Percentiles rank a stretch among this genome's conserved stretches.
Conservation (phyloP, 1,140 invertebrate genomes). For the Helicoverpa zea region DNA sequence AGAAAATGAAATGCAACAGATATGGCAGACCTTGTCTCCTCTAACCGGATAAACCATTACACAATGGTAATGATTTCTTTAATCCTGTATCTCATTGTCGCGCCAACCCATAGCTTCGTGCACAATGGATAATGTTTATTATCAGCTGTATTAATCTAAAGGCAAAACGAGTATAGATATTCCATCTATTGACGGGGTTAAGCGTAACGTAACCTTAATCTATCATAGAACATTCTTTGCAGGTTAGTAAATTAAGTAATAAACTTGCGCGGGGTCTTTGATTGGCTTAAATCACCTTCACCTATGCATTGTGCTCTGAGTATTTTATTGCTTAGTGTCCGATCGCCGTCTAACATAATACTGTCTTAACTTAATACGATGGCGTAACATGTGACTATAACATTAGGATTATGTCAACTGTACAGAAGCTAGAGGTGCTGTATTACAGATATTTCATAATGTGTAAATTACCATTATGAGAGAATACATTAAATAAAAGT, state of each 20-base stretch:
- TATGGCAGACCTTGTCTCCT: constrained; percentile 30
- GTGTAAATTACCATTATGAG: no score
- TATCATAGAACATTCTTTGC: not conserved
- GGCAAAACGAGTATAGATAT: constrained; percentile 15
- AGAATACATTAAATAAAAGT: no score
- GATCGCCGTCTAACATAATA: not conserved
- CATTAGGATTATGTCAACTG: not conserved
- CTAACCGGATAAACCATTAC: constrained; percentile 17
- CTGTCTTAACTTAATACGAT: not conserved
- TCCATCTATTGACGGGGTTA: constrained; percentile 16
- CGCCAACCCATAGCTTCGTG: constrained; percentile 3
- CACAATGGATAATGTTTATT: constrained; percentile 58
- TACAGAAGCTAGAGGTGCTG: not conserved
- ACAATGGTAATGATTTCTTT: constrained; percentile 46
- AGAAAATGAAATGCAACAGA: constrained; percentile 28
- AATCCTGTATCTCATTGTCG: constrained; percentile 49
- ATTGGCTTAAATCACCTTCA: constrained; percentile 22
- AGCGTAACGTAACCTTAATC: not conserved
- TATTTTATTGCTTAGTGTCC: not conserved
- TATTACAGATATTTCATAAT: no score
- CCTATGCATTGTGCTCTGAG: not conserved
- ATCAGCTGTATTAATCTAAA: constrained; percentile 51
- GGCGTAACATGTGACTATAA: constrained; percentile 16
- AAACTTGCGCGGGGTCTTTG: not conserved
- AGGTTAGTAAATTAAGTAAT: constrained; percentile 4